These are phyloP conservation scores for Cryptoprocta ferox DNA, from an alignment of 2,797 vertebrate species.

Conservation along the genomic window DNA sequence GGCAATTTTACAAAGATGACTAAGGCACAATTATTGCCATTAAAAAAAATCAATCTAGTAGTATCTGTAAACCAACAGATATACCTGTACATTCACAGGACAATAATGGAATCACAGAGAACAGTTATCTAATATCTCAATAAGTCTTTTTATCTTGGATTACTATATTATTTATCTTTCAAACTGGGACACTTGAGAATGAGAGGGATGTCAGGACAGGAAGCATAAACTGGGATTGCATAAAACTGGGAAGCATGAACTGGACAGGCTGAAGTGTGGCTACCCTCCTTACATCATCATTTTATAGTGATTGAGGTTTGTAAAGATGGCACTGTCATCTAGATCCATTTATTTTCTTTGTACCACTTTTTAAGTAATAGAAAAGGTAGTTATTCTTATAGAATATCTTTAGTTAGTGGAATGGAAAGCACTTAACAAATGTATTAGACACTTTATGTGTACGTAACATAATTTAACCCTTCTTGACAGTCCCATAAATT, in stretches of 20 bases:
- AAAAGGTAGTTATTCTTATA: not conserved
- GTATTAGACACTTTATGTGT: not conserved
- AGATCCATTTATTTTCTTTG: not conserved
- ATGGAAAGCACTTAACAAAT: slow-evolving; percentile 13
- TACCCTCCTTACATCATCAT: not conserved
- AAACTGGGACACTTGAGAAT: not conserved
- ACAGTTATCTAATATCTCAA: not conserved
- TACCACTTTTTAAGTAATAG: slow-evolving; percentile 21
- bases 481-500: not conserved
- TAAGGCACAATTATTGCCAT: not conserved
- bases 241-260: not conserved
- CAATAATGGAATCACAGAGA: slow-evolving; percentile 2
- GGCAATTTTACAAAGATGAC: slow-evolving; percentile 13
- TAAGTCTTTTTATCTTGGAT: not conserved
- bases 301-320: not conserved
- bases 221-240: not conserved
- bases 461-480: not conserved
- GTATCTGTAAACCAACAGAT: not conserved
- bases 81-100: not conserved
- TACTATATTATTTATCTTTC: not conserved
- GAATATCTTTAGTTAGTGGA: slow-evolving; percentile 7
- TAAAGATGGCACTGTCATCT: not conserved
- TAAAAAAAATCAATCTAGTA: not conserved
- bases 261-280: not conserved
- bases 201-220: not conserved